phyloP scores from a whole-genome alignment of 2,797 vertebrate species.

The Cirrhinus mrigala region DNA sequence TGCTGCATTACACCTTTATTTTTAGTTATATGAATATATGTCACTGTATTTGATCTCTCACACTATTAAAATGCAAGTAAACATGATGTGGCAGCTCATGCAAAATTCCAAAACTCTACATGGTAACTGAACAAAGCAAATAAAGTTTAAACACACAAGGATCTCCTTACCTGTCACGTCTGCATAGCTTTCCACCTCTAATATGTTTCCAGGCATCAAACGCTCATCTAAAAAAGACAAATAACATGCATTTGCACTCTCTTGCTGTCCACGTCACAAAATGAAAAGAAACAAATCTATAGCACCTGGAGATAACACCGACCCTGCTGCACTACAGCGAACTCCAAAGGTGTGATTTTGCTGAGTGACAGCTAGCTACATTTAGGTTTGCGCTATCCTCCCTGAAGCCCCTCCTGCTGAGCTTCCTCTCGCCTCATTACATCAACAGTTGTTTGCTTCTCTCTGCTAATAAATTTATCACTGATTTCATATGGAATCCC shows the following conservation, averaged over 20 bases:
- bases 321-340: background rate
- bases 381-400: background rate
- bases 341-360: slow-evolving; percentile 17
- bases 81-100: background rate
- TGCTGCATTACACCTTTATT: background rate
- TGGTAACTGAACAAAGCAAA: background rate
- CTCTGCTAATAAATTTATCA: background rate
- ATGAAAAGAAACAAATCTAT: background rate
- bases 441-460: background rate
- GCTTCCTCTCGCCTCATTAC: slow-evolving; percentile 3
- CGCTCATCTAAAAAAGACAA: background rate
- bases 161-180: slow-evolving; percentile 41
- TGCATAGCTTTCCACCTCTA: slow-evolving; percentile 24
- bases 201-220: slow-evolving; percentile 4
- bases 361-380: background rate
- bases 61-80: background rate
- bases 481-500: background rate
- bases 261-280: background rate
- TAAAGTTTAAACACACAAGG: background rate
- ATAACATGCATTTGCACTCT: background rate
- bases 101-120: background rate
- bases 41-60: background rate
- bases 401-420: slow-evolving; percentile 29
- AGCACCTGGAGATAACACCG: background rate
- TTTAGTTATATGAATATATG: background rate